phyloP scores from a whole-genome alignment of 1,140 invertebrate genomes.

The Coptotermes formosanus region DNA sequence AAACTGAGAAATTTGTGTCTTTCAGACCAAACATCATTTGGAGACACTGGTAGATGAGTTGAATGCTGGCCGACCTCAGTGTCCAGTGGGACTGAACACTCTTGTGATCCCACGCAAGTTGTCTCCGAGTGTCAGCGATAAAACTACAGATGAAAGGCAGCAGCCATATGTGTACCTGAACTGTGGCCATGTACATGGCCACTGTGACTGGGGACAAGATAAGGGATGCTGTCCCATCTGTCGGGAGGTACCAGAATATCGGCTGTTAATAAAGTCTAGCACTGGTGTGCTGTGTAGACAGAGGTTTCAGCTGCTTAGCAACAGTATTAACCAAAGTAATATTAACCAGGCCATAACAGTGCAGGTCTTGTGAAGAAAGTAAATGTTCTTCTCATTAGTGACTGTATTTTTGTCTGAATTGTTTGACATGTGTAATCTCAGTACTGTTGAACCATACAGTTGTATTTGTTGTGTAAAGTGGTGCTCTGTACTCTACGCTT shows the following conservation, averaged over 20 bases:
- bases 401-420: too few species aligned
- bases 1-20: constrained; percentile 37
- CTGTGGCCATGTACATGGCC: constrained; percentile 98
- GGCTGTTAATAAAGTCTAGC: too few species aligned
- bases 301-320: too few species aligned
- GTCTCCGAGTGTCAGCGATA: constrained; percentile 48
- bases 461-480: too few species aligned
- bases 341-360: too few species aligned
- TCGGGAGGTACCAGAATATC: constrained; percentile 56
- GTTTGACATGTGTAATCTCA: too few species aligned
- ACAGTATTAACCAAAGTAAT: too few species aligned
- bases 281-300: too few species aligned
- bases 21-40: constrained; percentile 85
- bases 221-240: constrained; percentile 93
- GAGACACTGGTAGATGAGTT: constrained; percentile 92
- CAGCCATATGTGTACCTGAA: constrained; percentile 97
- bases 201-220: constrained; percentile 86
- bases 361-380: too few species aligned
- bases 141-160: constrained; percentile 67
- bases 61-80: constrained; percentile 97
- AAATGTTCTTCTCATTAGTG: too few species aligned
- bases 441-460: too few species aligned
- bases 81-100: constrained; percentile 97
- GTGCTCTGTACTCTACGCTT: too few species aligned
- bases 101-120: constrained; percentile 91